Evolutionary conservation across 2,113 vertebrate genomes (phyloP), one percentile per base, ranked within the genome.

Genomic region (Platycercus adscitus): DNA sequence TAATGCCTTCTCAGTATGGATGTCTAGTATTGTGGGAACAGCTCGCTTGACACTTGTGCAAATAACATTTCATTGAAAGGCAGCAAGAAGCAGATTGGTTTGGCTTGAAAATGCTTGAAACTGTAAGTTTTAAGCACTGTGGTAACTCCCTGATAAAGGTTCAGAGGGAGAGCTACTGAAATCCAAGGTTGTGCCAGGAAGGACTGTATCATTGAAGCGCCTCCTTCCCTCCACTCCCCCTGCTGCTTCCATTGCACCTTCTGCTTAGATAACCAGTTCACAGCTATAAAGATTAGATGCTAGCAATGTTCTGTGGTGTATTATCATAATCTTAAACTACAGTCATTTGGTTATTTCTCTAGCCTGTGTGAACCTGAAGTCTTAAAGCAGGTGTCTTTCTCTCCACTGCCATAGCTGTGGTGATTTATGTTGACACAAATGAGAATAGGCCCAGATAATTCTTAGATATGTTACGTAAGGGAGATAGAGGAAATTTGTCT

Each of bases 191-290:
- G 21, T 13, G 10, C 13, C 21, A 16, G 56, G 31, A 56, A 65
- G 33, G 47, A 21, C 44, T 77, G 13, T 28, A 12, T 18, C 17
- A 17, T 2, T 78, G 12, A 53, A 64, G 23, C 1, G 1, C 23
- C 4, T 43, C 17, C 26, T 78, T 69, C 7, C 2, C 2, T 1
- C 18, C 3, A 7, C 3, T 4, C 4, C 5, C 5, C 2, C 17
- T 86, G 20, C 29, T 92, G 43, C 39, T 78, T 13, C 21, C 13
- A 2, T 49, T 71, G 15, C 24, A 55, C 8, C 10, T 79, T 46
- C 61, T 81, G 24, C 29, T 69, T 55, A 1, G 0, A 10, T 81
- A 55, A 64, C 23, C 9, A 47, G 13, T 64, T 64, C 29, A 47
- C 29, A 29, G 0, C 35, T 35, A 0, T 29, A 28, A 72, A 49